Conservation (phyloP, 2,888 invertebrate species). For the Eremobia ochroleuca region DNA sequence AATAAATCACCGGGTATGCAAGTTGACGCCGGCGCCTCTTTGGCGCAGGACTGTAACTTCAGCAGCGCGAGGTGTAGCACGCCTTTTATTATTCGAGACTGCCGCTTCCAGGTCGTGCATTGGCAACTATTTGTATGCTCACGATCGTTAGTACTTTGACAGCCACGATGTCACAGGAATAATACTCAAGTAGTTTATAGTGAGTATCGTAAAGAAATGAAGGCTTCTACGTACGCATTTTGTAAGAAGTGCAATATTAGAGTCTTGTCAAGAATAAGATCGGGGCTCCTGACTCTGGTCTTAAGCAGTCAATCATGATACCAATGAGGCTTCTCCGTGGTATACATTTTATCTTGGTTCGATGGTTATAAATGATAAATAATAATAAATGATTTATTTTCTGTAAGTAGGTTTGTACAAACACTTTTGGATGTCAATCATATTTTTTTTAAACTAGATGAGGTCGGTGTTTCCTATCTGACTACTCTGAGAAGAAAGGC, state of each 20-base stretch:
- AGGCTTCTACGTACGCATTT: not conserved
- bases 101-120: constrained; percentile 52
- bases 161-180: constrained; percentile 28
- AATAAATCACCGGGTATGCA: not conserved
- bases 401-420: too few species aligned
- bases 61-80: constrained; percentile 17
- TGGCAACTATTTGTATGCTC: constrained; percentile 51
- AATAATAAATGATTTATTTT: too few species aligned
- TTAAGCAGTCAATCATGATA: not conserved
- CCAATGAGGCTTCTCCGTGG: not conserved
- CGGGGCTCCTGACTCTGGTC: not conserved
- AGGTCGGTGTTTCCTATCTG: too few species aligned
- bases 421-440: too few species aligned
- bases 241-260: not conserved
- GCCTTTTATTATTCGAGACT: constrained; percentile 53
- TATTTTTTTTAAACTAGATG: too few species aligned
- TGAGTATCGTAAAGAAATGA: not conserved
- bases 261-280: not conserved
- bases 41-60: constrained; percentile 11
- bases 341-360: not conserved
- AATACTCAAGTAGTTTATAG: constrained; percentile 27
- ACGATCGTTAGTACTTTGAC: constrained; percentile 39
- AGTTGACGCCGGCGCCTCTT: constrained; percentile 4
- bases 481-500: too few species aligned
- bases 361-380: too few species aligned